Base-by-base conservation (phyloP, 2,113 vertebrate genomes). In the Ochotona princeps region DNA sequence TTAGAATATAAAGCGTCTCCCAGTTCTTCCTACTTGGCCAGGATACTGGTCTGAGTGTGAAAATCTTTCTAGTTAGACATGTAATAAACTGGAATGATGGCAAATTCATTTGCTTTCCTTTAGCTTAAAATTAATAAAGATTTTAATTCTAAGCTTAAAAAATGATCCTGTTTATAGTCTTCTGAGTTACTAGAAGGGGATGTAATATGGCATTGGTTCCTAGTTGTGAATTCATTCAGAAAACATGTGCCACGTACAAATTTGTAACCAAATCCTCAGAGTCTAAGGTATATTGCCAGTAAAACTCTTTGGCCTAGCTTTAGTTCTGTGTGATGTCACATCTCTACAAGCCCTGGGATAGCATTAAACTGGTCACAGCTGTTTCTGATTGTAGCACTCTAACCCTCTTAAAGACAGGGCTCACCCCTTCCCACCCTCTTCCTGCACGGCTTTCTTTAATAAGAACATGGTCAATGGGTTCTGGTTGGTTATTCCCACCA, bases 1-100 rank as follows among this genome's bases (percentile, higher is more conserved):
- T 98, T 97, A 98, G 97, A 98, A 98, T 98, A 97, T 97, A 97
- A 97, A 97, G 97, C 94, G 12, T 97, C 96, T 96, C 90, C 95
- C 92, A 94, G 90, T 95, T 98, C 96, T 97, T 98, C 97, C 95
- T 97, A 87, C 96, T 96, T 97, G 97, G 96, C 96, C 93, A 82
- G 88, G 51, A 97, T 96, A 97, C 88, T 85, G 95, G 96, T 95
- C 94, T 93, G 89, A 95, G 97, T 95, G 95, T 1, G 0, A 95
- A 97, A 96, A 83, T 96, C 73, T 92, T 96, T 94, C 93, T 96
- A 94, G 95, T 96, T 94, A 95, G 74, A 88, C 88, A 38, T 88
- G 32, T 95, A 96, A 97, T 97, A 96, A 97, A 95, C 96, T 87
- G 88, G 95, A 87, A 94, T 81, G 92, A 92, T 75, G 92, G 95